A percentile compares a stretch with the other conserved stretches of the same genome.
phyloP scores from a whole-genome alignment of 2,888 invertebrate genomes.

The Pecten maximus region DNA sequence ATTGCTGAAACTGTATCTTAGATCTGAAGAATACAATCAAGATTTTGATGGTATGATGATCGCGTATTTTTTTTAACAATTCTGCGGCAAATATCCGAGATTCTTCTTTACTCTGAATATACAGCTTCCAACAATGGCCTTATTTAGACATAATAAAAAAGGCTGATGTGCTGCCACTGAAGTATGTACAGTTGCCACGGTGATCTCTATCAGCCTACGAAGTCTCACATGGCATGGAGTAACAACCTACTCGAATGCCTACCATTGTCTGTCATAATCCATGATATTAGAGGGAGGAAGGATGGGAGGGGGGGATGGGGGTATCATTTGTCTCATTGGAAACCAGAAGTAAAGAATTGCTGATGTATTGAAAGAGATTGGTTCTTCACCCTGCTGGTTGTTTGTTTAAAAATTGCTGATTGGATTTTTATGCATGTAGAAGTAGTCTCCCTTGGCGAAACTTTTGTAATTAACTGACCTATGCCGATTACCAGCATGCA shows the following conservation, averaged over 20 bases:
- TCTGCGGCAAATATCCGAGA: not conserved
- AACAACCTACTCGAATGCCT: not conserved
- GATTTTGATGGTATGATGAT: not conserved
- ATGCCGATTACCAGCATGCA: not conserved
- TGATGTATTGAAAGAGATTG: not conserved
- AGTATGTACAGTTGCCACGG: not conserved
- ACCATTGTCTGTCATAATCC: not conserved
- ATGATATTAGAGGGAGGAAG: not conserved
- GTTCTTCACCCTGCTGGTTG: slow-evolving; percentile 5
- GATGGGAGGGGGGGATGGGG: not conserved
- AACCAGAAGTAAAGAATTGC: not conserved
- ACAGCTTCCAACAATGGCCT: not conserved
- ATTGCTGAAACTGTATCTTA: not conserved
- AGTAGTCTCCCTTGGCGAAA: slow-evolving; percentile 24
- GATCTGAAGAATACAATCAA: not conserved
- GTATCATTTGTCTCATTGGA: not conserved
- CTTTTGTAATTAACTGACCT: slow-evolving; percentile 32
- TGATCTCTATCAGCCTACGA: not conserved
- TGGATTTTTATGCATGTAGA: slow-evolving; percentile 20
- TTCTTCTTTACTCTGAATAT: not conserved
- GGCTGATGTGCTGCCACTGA: not conserved
- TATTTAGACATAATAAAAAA: slow-evolving; percentile 4
- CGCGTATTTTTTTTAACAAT: not conserved
- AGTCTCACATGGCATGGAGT: not conserved
- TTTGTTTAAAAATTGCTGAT: slow-evolving; percentile 29